Evolutionary conservation across 2,888 invertebrate species (phyloP), one percentile per base, ranked within the genome.

Genomic region (Microctonus brassicae): DNA sequence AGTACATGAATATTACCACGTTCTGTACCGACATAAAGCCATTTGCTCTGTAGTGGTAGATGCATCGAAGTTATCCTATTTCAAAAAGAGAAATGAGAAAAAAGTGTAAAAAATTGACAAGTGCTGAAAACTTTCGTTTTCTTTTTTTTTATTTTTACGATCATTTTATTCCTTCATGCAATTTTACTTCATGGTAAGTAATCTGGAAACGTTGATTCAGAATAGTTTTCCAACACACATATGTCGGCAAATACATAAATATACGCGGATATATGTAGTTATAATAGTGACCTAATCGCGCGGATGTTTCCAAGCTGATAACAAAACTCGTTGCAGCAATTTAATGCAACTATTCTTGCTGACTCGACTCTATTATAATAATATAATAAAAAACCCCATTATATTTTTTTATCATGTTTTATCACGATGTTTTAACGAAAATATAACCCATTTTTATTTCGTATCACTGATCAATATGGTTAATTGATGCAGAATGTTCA

Each of bases 21-120:
- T 89, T 99, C 98, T 71, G 99, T 98, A 82, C 99, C 99, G 80
- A 99, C 94, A 90, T 98, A 98, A 84, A 99, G 89, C 99, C 99
- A 99, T 90, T 98, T 98, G 86, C 97, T 97, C 89, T 97, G 97
- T 86, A 99, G 94, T 75, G 99, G 97, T 85, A 99, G 92, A 89
- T 97, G 95, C 87, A 98, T 93, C 89, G 93, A 95, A 72, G 98
- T 98, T 86, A 99, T 96, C 89, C 98, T 98, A 90, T 80, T 72
- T 80, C 78, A 81, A 60, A 42, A 67, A 64, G 34, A 22, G 13
- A 62, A 47, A 63, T 39, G 22, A 68, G 17, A 33, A 58, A 63
- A 24, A 67, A 10, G 52, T 24, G 26, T 64, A 33, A 24, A 60
- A 52, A 60, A 36, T 6, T 39, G 22, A 52, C 5, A 20, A n/a